phyloP scores from a whole-genome alignment of 2,888 invertebrate species.

The Cheilosia variabilis region DNA sequence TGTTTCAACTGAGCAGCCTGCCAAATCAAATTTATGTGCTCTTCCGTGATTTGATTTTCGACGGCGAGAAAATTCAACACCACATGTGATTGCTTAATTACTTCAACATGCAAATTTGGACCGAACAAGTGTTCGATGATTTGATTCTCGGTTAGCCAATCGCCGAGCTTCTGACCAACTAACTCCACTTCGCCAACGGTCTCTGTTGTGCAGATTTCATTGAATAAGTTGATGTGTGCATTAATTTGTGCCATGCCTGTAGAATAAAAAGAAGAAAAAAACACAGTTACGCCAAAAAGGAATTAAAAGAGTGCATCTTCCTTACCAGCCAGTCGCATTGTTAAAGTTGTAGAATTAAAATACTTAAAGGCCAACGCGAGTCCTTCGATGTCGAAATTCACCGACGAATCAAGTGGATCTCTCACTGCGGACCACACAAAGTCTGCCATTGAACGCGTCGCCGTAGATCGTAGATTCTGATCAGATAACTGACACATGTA shows the following conservation, averaged over 20 bases:
- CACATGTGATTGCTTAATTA: slow-evolving; percentile 97
- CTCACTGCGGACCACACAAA: slow-evolving; percentile 98
- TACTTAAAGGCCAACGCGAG: slow-evolving; percentile 97
- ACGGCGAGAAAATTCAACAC: slow-evolving; percentile 96
- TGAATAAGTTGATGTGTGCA: slow-evolving; percentile 95
- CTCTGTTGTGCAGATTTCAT: slow-evolving; percentile 95
- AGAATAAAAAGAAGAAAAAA: slow-evolving; percentile 7
- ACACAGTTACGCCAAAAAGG: not conserved
- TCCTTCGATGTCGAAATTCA: slow-evolving; percentile 95
- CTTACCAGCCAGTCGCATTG: slow-evolving; percentile 94
- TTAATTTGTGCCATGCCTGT: slow-evolving; percentile 94
- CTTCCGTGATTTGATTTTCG: slow-evolving; percentile 94
- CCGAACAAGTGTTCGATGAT: slow-evolving; percentile 97
- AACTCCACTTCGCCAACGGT: slow-evolving; percentile 93
- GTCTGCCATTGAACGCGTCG: slow-evolving; percentile 96
- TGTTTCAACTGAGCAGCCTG: slow-evolving; percentile 97
- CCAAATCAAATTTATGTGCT: slow-evolving; percentile 97
- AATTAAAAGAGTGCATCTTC: not conserved
- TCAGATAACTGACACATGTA: slow-evolving; percentile 97
- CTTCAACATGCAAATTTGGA: slow-evolving; percentile 97
- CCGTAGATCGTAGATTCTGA: slow-evolving; percentile 94
- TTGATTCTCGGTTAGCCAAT: slow-evolving; percentile 94
- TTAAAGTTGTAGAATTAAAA: slow-evolving; percentile 96
- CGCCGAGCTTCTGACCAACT: slow-evolving; percentile 92
- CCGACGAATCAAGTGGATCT: slow-evolving; percentile 93